A percentile compares a stretch with the other conserved stretches of the same genome.
Conservation (phyloP, 2,797 vertebrate genomes). For the Nyctalus aviator region DNA sequence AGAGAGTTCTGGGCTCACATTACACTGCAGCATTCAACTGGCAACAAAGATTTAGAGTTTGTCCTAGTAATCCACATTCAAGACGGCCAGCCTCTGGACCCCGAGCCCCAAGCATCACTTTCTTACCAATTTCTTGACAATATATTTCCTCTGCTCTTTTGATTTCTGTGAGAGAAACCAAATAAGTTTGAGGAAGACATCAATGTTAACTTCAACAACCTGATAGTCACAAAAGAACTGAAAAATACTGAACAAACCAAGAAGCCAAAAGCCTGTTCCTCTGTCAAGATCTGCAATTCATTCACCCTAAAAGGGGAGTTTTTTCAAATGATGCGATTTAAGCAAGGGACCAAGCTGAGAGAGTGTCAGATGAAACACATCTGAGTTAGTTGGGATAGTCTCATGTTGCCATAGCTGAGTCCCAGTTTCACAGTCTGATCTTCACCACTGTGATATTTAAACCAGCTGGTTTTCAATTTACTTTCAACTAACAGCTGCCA, state of each 20-base stretch:
- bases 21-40: background rate
- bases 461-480: slow-evolving; percentile 57
- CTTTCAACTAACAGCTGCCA: slow-evolving; percentile 56
- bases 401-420: slow-evolving; percentile 30
- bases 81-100: background rate
- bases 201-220: slow-evolving; percentile 18
- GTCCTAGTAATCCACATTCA: background rate
- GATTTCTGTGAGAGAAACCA: background rate
- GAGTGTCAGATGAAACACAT: slow-evolving; percentile 33
- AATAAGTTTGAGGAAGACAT: background rate
- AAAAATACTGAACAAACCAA: slow-evolving; percentile 7
- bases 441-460: slow-evolving; percentile 60
- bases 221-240: background rate
- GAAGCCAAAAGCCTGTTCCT: background rate
- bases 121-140: background rate
- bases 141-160: background rate
- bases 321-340: slow-evolving; percentile 10
- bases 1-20: background rate
- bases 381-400: background rate
- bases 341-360: background rate
- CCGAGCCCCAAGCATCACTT: background rate
- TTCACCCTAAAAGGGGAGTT: background rate
- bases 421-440: slow-evolving; percentile 11
- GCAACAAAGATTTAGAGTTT: background rate
- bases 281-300: background rate